Conservation (phyloP, 64 coral and sea anemone species). For the Montipora sp. region DNA sequence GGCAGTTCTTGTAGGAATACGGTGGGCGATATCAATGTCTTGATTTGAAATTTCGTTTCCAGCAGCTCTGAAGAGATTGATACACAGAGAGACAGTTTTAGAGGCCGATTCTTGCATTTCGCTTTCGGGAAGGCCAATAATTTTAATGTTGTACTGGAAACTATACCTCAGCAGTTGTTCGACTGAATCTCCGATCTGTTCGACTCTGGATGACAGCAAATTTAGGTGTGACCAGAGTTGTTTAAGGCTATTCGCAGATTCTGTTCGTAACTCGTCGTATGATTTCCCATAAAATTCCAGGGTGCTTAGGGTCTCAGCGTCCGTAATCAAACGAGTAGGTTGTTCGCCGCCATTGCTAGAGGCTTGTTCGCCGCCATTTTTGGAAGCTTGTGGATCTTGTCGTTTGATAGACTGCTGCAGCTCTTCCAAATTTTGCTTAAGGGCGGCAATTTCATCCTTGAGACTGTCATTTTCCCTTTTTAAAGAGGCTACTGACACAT, state of each 20-base stretch:
- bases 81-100: no score
- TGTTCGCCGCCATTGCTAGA: slow-evolving; percentile 63
- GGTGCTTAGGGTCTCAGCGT: slow-evolving; percentile 23
- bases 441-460: not conserved
- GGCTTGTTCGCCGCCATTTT: slow-evolving; percentile 60
- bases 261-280: slow-evolving; percentile 33
- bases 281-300: slow-evolving; percentile 26
- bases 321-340: not conserved
- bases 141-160: no score
- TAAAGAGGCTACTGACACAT: not conserved
- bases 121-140: no score
- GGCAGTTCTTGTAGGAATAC: no score
- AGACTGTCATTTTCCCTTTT: slow-evolving; percentile 14
- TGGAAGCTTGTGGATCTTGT: not conserved
- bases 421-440: slow-evolving; percentile 5
- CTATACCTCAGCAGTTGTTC: no score
- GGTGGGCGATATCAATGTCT: no score
- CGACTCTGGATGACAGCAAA: not conserved
- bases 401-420: not conserved
- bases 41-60: no score
- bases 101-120: no score
- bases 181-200: not conserved
- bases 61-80: no score
- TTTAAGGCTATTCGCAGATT: slow-evolving; percentile 30
- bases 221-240: slow-evolving; percentile 21